Evolutionary conservation across 2,797 vertebrate species (phyloP), one percentile per base, ranked within the genome.

Genomic region (Nasua narica): DNA sequence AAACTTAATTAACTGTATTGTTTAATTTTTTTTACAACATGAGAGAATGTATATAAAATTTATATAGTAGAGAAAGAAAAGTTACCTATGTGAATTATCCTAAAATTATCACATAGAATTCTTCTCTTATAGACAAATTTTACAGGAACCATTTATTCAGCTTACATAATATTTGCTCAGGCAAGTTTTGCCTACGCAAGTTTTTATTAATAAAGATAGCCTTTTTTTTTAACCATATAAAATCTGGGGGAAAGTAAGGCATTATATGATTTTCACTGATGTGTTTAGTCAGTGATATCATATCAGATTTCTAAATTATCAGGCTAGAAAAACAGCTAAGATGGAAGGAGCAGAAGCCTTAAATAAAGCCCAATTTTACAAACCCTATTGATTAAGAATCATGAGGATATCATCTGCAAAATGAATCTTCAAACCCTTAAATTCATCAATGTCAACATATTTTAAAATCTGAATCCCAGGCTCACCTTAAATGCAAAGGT

Each of bases 221-320:
- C 40, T 52, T 83, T 79, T 87, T 37, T 69, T 74, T 74, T 74
- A 29, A 74, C 23, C 60, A 90, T 62, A 76, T 79, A 91, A 15
- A 92, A 72, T 52, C 46, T 25, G 5, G n/a, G 43, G 32, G 7
- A 21, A 60, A 82, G n/a, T 2, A 76, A 93, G 37, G 2, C 16
- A 69, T 76, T 58, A 56, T 37, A 83, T 56, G 15, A 91, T 81
- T 78, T 86, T 88, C 56, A 89, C 43, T 72, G 40, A 77, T 27
- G 1, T 69, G 32, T 92, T 87, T 74, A 74, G 69, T 83, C 87
- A 72, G 43, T 69, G 78, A 74, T 2, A 92, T 81, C 7, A 83
- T n/a, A 86, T 91, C 46, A 56, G 50, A 60, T 77, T 90, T 93
- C 67, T 74, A 88, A 97, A 92, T 95, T 62, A 84, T 58, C 92